These are phyloP conservation scores for Drosophila melanogaster DNA, from an alignment of 1,140 invertebrate species.

Conservation along the genomic window Release_6_plus_ISO1_MT NT_033777.3:8117501-8118000, in stretches of 20 bases:
- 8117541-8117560: conserved; percentile 42
- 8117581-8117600: conserved; percentile 55
- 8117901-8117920: not conserved
- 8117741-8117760: conserved; percentile 37
- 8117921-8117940: too few species aligned
- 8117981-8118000: not conserved
- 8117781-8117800: conserved; percentile 28
- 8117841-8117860: conserved; percentile 11
- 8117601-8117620: conserved; percentile 68
- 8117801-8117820: conserved; percentile 13
- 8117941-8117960: too few species aligned
- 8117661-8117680: conserved; percentile 21
- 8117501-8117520: conserved; percentile 71
- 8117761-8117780: conserved; percentile 19
- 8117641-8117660: conserved; percentile 38
- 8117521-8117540: conserved; percentile 77
- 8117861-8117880: conserved; percentile 19
- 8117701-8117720: conserved; percentile 34
- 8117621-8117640: conserved; percentile 43
- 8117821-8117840: conserved; percentile 30
- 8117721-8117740: conserved; percentile 46
- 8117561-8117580: conserved; percentile 38
- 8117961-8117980: not conserved
- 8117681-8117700: conserved; percentile 40
- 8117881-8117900: conserved; percentile 10